A percentile compares a stretch with the other conserved stretches of the same genome.
phyloP scores from a whole-genome alignment of 1,140 invertebrate species.

The Popillia japonica region DNA sequence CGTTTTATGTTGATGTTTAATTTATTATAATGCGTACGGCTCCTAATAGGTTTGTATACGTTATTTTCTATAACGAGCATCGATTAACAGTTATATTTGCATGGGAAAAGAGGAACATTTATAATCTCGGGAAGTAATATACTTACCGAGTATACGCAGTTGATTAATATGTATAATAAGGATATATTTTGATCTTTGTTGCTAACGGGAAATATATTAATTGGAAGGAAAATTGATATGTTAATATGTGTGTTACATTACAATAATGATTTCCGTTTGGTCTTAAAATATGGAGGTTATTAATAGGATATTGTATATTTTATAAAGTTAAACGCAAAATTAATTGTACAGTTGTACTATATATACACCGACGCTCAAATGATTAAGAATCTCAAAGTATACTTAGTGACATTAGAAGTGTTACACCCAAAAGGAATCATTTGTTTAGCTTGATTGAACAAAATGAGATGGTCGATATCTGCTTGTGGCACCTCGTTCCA shows the following conservation, averaged over 20 bases:
- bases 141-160: background rate
- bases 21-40: too few species aligned
- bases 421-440: too few species aligned
- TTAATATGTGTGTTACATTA: background rate
- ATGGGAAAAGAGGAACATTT: background rate
- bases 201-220: background rate
- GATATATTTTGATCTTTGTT: background rate
- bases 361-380: too few species aligned
- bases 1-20: too few species aligned
- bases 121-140: constrained; percentile 4
- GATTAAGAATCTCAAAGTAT: too few species aligned
- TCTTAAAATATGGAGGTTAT: background rate
- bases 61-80: background rate
- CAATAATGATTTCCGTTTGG: background rate
- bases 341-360: background rate
- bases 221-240: background rate
- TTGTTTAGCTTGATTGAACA: too few species aligned
- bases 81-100: background rate
- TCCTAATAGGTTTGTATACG: too few species aligned
- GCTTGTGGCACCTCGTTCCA: too few species aligned
- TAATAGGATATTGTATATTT: too few species aligned
- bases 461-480: too few species aligned
- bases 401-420: too few species aligned
- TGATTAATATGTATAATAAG: background rate
- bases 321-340: background rate